Conservation (phyloP, 64 coral and sea anemone species). For the Porites lutea region DNA sequence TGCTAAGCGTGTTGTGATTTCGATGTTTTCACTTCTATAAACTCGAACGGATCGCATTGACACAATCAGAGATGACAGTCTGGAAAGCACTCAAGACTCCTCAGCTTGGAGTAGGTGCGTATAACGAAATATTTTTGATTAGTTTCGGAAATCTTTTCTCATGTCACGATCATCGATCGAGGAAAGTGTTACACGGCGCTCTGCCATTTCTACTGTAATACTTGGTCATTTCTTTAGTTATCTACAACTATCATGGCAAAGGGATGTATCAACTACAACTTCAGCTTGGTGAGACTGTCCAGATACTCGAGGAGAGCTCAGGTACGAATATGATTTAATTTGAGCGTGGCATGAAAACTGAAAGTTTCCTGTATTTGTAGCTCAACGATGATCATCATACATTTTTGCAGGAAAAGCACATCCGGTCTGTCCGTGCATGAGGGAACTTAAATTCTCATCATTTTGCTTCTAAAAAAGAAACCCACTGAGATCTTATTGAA, state of each 20-base stretch:
- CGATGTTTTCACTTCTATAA: neutral
- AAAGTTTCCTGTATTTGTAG: neutral
- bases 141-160: neutral
- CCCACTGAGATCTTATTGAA: too few relatives aligned
- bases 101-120: slow-evolving; percentile 60
- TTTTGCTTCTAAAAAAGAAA: too few relatives aligned
- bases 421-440: too few relatives aligned
- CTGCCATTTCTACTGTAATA: neutral
- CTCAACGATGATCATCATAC: too few relatives aligned
- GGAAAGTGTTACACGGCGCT: neutral
- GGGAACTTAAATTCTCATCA: too few relatives aligned
- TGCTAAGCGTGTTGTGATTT: neutral
- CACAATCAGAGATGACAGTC: slow-evolving; percentile 33
- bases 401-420: too few relatives aligned
- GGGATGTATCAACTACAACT: slow-evolving; percentile 54
- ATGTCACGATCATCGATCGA: neutral
- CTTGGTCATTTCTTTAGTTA: slow-evolving; percentile 29
- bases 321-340: neutral
- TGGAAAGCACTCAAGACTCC: slow-evolving; percentile 60
- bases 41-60: neutral
- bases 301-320: slow-evolving; percentile 69
- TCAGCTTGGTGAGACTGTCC: slow-evolving; percentile 75
- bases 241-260: slow-evolving; percentile 70
- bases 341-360: neutral
- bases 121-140: neutral